Percentiles rank a stretch among this genome's conserved stretches.
phyloP scores from a whole-genome alignment of 2,113 vertebrate genomes.

The Toxotes chatareus region DNA sequence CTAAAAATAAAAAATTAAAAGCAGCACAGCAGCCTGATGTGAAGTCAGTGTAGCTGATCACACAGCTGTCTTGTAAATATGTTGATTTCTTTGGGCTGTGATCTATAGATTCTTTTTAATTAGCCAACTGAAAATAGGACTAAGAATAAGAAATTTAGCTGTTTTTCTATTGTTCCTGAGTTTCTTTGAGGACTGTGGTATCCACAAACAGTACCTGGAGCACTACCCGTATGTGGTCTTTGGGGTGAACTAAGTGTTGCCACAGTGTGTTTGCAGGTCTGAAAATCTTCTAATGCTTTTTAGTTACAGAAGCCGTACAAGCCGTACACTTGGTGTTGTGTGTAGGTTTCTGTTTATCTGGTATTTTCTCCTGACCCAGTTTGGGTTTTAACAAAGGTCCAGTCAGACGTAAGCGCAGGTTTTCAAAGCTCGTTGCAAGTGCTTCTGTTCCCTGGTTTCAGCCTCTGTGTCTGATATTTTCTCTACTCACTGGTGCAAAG shows the following conservation, averaged over 20 bases:
- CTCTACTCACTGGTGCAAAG: slow-evolving; percentile 5
- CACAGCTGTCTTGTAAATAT: no score
- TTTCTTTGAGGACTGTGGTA: no score
- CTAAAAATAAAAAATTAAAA: no score
- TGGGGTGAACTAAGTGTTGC: not conserved
- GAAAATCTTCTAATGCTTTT: not conserved
- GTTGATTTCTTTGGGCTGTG: no score
- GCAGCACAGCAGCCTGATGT: no score
- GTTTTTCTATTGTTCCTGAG: no score
- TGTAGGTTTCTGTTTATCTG: slow-evolving; percentile 16
- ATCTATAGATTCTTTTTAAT: no score
- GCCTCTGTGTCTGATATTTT: slow-evolving; percentile 19
- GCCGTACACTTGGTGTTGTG: not conserved
- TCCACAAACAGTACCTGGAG: no score
- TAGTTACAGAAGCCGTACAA: not conserved
- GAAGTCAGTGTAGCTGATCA: no score
- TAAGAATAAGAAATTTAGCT: no score
- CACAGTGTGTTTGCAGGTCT: not conserved
- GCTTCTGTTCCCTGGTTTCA: slow-evolving; percentile 7
- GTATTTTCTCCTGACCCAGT: slow-evolving; percentile 15
- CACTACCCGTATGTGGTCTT: no score
- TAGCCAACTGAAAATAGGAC: no score
- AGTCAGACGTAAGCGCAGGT: not conserved
- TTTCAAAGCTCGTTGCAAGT: not conserved
- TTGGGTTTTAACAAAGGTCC: slow-evolving; percentile 17